Conservation (phyloP, 1,140 invertebrate species). For the Chrysopa pallens region DNA sequence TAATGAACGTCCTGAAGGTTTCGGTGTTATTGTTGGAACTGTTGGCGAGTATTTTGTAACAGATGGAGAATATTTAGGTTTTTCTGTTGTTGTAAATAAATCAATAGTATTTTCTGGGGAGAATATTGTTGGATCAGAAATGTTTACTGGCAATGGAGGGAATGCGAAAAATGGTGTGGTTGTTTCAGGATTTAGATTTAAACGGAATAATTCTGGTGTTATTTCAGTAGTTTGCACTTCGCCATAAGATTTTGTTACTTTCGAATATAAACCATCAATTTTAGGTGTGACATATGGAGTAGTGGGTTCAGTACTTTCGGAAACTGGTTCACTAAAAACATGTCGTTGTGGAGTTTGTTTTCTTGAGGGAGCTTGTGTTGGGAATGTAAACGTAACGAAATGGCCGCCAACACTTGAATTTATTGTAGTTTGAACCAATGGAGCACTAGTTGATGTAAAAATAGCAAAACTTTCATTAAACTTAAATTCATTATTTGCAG, state of each 20-base stretch:
- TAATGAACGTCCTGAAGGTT: neutral
- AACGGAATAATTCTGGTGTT: too few species aligned
- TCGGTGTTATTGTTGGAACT: constrained; percentile 15
- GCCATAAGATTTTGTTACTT: constrained; percentile 4
- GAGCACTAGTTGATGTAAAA: too few species aligned
- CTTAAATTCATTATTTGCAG: too few species aligned
- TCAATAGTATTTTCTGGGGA: constrained; percentile 18
- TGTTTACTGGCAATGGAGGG: constrained; percentile 9
- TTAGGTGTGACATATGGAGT: constrained; percentile 3
- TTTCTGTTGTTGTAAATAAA: neutral
- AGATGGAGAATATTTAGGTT: constrained; percentile 12
- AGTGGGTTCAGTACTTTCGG: too few species aligned
- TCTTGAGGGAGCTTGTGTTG: constrained; percentile 15
- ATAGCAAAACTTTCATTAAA: too few species aligned
- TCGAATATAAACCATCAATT: neutral
- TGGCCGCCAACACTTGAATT: too few species aligned
- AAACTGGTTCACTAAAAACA: too few species aligned
- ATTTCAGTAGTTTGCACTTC: too few species aligned
- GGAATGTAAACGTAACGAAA: neutral
- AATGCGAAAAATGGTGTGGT: too few species aligned
- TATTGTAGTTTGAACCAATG: too few species aligned
- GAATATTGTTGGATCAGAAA: constrained; percentile 16
- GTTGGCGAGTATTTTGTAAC: constrained; percentile 21
- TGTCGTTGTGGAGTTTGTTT: constrained; percentile 8
- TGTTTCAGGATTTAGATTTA: too few species aligned